These are phyloP conservation scores for Ophioninae sp. DNA, from an alignment of 2,888 invertebrate genomes.

Conservation along the genomic window DNA sequence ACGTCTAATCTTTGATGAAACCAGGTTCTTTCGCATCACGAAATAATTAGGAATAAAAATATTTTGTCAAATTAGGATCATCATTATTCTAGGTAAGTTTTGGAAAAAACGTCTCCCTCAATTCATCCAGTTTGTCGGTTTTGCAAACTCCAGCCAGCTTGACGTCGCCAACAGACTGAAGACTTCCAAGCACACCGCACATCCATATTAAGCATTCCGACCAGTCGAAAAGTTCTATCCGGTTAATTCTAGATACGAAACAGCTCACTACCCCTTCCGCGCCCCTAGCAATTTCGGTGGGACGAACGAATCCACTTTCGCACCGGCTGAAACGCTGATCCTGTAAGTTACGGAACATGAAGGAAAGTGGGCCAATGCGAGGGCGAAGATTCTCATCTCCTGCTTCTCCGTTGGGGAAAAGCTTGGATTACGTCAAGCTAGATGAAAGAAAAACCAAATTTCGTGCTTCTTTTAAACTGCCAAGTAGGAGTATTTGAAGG, in stretches of 20 bases:
- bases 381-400: slow-evolving; percentile 2
- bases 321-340: slow-evolving; percentile 44
- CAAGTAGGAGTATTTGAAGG: background rate
- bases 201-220: slow-evolving; percentile 42
- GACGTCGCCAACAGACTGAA: slow-evolving; percentile 12
- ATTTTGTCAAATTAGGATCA: background rate
- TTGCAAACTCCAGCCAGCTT: too few species aligned
- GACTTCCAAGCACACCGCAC: background rate
- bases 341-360: slow-evolving; percentile 52
- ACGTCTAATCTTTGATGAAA: slow-evolving; percentile 1
- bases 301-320: slow-evolving; percentile 31
- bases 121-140: background rate
- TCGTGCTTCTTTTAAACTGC: slow-evolving; percentile 23
- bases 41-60: background rate
- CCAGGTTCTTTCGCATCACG: background rate
- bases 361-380: slow-evolving; percentile 35
- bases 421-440: slow-evolving; percentile 25
- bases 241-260: slow-evolving; percentile 48
- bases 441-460: slow-evolving; percentile 16
- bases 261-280: slow-evolving; percentile 8
- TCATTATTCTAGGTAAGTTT: background rate
- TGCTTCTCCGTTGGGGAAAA: background rate
- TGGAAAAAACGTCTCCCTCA: background rate
- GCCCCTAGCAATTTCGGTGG: background rate
- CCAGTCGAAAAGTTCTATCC: slow-evolving; percentile 22